Evolutionary conservation across 1,140 invertebrate genomes (phyloP).

Genomic region (Scaptodrosophila lebanonensis): DNA sequence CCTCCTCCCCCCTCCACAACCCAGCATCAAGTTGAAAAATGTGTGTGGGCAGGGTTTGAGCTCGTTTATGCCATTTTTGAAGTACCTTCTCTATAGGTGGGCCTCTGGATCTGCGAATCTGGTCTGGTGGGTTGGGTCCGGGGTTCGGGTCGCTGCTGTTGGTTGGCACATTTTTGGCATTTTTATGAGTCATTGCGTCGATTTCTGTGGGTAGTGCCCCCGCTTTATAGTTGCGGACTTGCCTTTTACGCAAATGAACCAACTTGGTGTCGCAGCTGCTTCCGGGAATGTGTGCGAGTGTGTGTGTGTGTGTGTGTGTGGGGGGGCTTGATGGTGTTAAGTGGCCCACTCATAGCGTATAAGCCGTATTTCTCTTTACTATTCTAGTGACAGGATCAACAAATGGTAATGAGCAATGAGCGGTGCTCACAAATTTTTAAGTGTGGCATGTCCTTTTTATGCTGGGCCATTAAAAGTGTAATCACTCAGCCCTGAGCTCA

Average conservation of each 20-base stretch:
- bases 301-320: conserved; percentile 1
- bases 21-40: too few relatives aligned
- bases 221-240: conserved; percentile 40
- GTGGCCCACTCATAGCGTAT: conserved; percentile 29
- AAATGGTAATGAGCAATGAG: conserved; percentile 34
- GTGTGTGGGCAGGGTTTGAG: too few relatives aligned
- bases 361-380: conserved; percentile 30
- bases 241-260: conserved; percentile 58
- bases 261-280: neutral
- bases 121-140: conserved; percentile 49
- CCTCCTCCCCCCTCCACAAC: too few relatives aligned
- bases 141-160: too few relatives aligned
- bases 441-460: too few relatives aligned
- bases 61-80: neutral
- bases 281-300: conserved; percentile 7
- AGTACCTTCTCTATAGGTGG: conserved; percentile 9
- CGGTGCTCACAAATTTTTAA: too few relatives aligned
- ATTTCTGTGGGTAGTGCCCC: conserved; percentile 59
- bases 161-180: conserved; percentile 64
- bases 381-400: conserved; percentile 35
- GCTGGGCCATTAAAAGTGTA: too few relatives aligned
- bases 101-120: conserved; percentile 4
- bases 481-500: too few relatives aligned
- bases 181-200: conserved; percentile 73
- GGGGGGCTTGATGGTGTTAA: conserved; percentile 18